These are phyloP conservation scores for Drosophila nr. perissopoda DNA, from an alignment of 2,888 invertebrate species.

Conservation along the genomic window DNA sequence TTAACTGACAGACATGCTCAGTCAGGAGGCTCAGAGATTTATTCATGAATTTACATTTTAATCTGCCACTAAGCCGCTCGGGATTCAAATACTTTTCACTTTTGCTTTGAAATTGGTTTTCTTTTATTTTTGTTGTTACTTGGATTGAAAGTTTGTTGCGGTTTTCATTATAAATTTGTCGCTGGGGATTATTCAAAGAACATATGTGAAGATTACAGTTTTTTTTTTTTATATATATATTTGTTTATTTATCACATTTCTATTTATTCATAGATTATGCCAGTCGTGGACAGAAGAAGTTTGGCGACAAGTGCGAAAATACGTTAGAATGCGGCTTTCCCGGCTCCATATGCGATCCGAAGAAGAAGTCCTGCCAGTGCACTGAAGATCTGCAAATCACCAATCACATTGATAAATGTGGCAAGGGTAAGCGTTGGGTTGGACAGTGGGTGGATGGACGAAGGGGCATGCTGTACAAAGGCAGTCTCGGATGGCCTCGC, in stretches of 20 bases:
- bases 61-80: constrained; percentile 71
- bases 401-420: constrained; percentile 94
- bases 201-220: constrained; percentile 43
- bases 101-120: constrained; percentile 39
- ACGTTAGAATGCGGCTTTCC: constrained; percentile 91
- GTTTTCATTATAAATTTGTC: constrained; percentile 70
- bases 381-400: constrained; percentile 90
- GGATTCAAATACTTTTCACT: constrained; percentile 68
- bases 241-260: neutral
- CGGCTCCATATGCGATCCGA: constrained; percentile 90
- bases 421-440: constrained; percentile 88
- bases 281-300: constrained; percentile 88
- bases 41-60: constrained; percentile 77
- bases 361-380: constrained; percentile 90
- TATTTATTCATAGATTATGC: constrained; percentile 85
- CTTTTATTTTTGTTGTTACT: constrained; percentile 32
- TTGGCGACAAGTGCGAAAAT: constrained; percentile 91
- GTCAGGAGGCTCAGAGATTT: constrained; percentile 45
- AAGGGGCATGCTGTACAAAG: neutral
- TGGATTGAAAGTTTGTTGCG: constrained; percentile 62
- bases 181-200: constrained; percentile 63
- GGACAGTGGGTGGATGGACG: neutral
- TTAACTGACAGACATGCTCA: constrained; percentile 44
- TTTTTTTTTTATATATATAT: neutral
- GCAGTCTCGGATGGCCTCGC: constrained; percentile 16